Evolutionary conservation across 2,888 invertebrate genomes (phyloP), one percentile per base, ranked within the genome.

Genomic region (Balanococcus diminutus): DNA sequence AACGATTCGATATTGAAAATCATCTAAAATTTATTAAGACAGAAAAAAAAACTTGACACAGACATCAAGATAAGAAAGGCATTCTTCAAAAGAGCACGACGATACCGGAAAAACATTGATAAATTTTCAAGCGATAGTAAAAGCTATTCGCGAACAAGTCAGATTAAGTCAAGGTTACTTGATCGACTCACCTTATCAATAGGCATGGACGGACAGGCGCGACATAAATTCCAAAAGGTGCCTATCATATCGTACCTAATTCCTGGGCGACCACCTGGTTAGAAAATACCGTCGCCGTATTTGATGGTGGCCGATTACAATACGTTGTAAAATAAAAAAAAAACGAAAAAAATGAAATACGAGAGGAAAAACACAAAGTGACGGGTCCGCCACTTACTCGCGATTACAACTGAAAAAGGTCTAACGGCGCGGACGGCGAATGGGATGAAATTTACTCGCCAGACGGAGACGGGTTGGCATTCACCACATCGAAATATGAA

Each of bases 211-310:
- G 96, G 97, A 93, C 97, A 97, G 93, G 96, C 96, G 92, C 96
- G 95, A 92, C 97, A 97, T 92, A 97, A 92, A 92, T 96, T 97
- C 96, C 96, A 96, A 93, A 97, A 96, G 93, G 96, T 96, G 92
- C 96, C 96, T 93, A 97, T 96, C 97, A 97, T 97, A 81, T 75
- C 75, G 75, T 25, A 51, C 19, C 28, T 28, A 51, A 19, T 81
- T 39, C 14, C 2, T 39, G 22, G 56, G 22, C 56, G 56, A 56
- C 22, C 56, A 51, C 51, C 3, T 46, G 46, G 56, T 56, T 56
- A 56, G n/a, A 56, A 56, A 56, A 56, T 22, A 56, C 8, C 56
- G 56, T 56, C 56, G 56, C 56, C 56, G 56, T 56, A 81, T 81
- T n/a, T n/a, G 56, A 14, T n/a, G n/a, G n/a, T n/a, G n/a, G n/a